Evolutionary conservation across 1,140 invertebrate genomes (phyloP).

Genomic region (Drosophila lini): DNA sequence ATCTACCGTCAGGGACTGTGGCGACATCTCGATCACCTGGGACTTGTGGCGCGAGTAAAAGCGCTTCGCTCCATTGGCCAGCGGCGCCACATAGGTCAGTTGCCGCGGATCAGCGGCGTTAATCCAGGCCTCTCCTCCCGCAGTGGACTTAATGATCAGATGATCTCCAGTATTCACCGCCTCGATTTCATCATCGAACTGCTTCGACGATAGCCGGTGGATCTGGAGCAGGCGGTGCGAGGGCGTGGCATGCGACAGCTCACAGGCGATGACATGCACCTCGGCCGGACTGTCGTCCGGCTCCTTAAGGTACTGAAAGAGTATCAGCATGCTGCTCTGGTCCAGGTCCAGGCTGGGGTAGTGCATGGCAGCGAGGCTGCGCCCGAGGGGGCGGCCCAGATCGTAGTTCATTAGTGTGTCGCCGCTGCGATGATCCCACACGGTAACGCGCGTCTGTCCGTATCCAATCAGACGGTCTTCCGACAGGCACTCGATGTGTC

Average conservation of each 20-base stretch:
- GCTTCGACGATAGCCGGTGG: constrained; percentile 54
- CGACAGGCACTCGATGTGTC: constrained; percentile 69
- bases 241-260: constrained; percentile 66
- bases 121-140: constrained; percentile 72
- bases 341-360: constrained; percentile 72
- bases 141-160: constrained; percentile 54
- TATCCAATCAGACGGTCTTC: constrained; percentile 80
- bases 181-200: constrained; percentile 49
- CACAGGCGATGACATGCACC: constrained; percentile 71
- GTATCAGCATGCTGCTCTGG: constrained; percentile 68
- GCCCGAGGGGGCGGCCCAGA: constrained; percentile 60
- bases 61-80: constrained; percentile 45
- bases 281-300: constrained; percentile 26
- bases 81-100: constrained; percentile 61
- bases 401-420: constrained; percentile 81
- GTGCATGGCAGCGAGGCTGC: constrained; percentile 68
- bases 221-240: constrained; percentile 66
- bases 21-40: constrained; percentile 65
- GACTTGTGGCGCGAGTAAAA: constrained; percentile 67
- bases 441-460: constrained; percentile 64
- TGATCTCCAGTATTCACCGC: constrained; percentile 74
- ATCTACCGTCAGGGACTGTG: constrained; percentile 55
- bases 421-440: constrained; percentile 83
- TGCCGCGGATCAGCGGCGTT: constrained; percentile 60
- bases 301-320: constrained; percentile 61